Percentiles rank a stretch among this genome's conserved stretches.
These are phyloP conservation scores for Temnothorax unifasciatus DNA, from an alignment of 2,888 invertebrate genomes.

Conservation along the genomic window DNA sequence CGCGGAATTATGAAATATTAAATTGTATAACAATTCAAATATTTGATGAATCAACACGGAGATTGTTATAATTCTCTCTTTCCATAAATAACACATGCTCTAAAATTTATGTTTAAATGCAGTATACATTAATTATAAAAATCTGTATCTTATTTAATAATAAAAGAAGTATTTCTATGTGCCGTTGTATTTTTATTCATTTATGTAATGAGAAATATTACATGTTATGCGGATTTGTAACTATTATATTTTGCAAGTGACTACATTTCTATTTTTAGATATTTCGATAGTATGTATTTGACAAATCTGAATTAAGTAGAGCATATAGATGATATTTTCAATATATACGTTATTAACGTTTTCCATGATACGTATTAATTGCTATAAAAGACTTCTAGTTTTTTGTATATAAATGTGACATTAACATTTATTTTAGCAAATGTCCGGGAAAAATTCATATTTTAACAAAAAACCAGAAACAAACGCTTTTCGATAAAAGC, in stretches of 20 bases:
- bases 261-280: constrained; percentile 1
- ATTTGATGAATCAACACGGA: background rate
- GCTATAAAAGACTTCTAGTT: background rate
- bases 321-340: background rate
- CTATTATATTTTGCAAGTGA: background rate
- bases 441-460: background rate
- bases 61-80: background rate
- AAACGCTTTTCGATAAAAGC: background rate
- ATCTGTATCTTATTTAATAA: background rate
- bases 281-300: background rate
- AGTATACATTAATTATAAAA: background rate
- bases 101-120: background rate
- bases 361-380: background rate
- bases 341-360: background rate
- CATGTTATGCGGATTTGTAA: background rate
- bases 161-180: background rate
- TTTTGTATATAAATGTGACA: background rate
- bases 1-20: background rate
- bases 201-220: background rate
- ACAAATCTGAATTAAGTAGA: background rate
- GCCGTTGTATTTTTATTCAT: background rate
- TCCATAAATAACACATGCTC: background rate
- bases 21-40: background rate
- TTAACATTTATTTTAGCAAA: background rate
- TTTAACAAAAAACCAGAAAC: background rate